phyloP scores from a whole-genome alignment of 1,140 invertebrate genomes.

The Drosophila sturtevanti region DNA sequence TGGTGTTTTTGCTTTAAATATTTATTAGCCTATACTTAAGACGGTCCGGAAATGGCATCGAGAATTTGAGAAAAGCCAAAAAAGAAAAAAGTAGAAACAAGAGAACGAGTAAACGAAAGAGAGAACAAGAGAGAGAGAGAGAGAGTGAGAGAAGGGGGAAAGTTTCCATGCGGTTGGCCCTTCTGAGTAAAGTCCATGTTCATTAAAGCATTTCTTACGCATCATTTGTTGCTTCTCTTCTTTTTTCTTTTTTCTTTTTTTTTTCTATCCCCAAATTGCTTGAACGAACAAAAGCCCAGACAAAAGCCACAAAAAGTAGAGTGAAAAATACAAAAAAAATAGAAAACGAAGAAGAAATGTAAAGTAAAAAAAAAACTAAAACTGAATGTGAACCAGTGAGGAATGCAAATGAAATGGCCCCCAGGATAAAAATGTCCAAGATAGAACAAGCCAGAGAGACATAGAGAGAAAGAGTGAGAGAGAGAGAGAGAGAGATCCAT shows the following conservation, averaged over 20 bases:
- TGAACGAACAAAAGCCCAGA: slow-evolving; percentile 9
- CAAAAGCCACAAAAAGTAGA: neutral
- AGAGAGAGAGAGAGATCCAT: neutral
- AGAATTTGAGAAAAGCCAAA: slow-evolving; percentile 6
- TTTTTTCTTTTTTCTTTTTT: too few relatives aligned
- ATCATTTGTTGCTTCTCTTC: slow-evolving; percentile 77
- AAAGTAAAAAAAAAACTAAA: slow-evolving; percentile 10
- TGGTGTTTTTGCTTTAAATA: slow-evolving; percentile 41
- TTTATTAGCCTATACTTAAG: slow-evolving; percentile 43
- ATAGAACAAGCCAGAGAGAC: neutral
- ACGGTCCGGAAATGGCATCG: slow-evolving; percentile 16
- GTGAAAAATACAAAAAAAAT: neutral
- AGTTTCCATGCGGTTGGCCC: neutral
- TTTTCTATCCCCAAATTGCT: slow-evolving; percentile 19
- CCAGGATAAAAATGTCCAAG: slow-evolving; percentile 19
- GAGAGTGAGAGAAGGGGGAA: neutral
- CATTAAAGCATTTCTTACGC: slow-evolving; percentile 79
- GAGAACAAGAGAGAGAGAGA: neutral
- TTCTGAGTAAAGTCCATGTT: slow-evolving; percentile 30
- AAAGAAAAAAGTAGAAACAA: neutral
- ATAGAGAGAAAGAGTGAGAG: neutral
- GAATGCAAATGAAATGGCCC: slow-evolving; percentile 55
- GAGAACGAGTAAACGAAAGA: neutral
- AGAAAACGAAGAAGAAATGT: neutral
- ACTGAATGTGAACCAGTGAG: slow-evolving; percentile 26